Evolutionary conservation across 2,888 invertebrate genomes (phyloP), one percentile per base, ranked within the genome.

Genomic region (Acheta domesticus): DNA sequence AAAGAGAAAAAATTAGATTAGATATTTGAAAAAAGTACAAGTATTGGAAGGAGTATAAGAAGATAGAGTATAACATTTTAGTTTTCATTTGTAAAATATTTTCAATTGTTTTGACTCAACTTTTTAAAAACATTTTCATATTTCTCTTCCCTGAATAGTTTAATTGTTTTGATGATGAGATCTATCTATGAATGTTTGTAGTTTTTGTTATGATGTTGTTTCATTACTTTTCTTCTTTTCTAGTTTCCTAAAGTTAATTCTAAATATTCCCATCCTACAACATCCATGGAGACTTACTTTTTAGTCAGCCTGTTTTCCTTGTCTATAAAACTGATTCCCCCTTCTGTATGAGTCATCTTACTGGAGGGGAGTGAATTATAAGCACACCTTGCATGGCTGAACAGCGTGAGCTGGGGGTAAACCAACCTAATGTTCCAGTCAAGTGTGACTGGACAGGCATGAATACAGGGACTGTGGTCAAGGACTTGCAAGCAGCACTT

Each of bases 401-500:
- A 19, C 62, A 62, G 4, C 62, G 62, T 62, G 62, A 62, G 62
- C 62, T 62, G 62, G 62, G 62, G 62, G 62, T 19, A 62, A 62
- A 62, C 62, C 62, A 14, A 62, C 14, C 16, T 62, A 62, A 14
- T 62, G 62, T 62, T 62, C 62, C 62, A 62, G 62, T 62, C 62
- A 62, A 62, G 62, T 62, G 62, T 62, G 62, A 74, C 36, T 74
- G 74, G 74, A 21, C 75, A 80, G 81, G 80, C n/a, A 82, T 82
- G 82, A 81, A 82, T 74, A 23, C 82, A 74, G 80, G 79, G 49
- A 80, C 77, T 49, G 80, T 83, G 78, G 92, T 93, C 74, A 91
- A 89, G 86, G 89, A 90, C 80, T 88, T 93, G 81, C 93, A 93
- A 86, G 91, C 92, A 77, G 88, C 90, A 78, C 87, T 93, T 80